Evolutionary conservation across 2,113 vertebrate species (phyloP), one percentile per base, ranked within the genome.

Genomic region (Chamaetylas fuelleborni): DNA sequence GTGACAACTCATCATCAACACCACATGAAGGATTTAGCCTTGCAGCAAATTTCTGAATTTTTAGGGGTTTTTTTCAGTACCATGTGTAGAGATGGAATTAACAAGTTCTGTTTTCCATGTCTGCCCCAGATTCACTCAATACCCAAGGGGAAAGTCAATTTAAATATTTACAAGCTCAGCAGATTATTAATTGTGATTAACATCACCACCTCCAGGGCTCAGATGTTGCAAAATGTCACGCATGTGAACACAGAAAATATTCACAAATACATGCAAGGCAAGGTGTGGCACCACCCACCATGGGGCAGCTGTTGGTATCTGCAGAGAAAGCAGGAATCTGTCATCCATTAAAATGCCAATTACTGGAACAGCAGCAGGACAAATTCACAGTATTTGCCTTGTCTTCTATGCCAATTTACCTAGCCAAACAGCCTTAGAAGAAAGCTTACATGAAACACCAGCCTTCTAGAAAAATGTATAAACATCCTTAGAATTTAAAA

Each of bases 131-230:
- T 87, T 94, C 58, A 62, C 50, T 76, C 70, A 61, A 36, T 19
- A 87, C 43, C 93, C 90, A 38, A 45, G 33, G 66, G 78, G 53
- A 92, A 95, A 94, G 62, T 61, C 12, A 50, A 82, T 79, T 81
- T 91, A 65, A 92, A 89, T 91, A 92, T 79, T 80, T 79, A 76
- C 65, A 85, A 77, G 12, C 14, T 86, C 65, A 78, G 88, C 14
- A 90, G 88, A 96, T 90, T 62, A 94, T 86, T 84, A 94, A 93
- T 92, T 74, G 65, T 61, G 82, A 95, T 90, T 83, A 94, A 57
- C 69, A 93, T 40, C 53, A 88, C 19, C 51, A 83, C 90, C 94
- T 84, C 42, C 76, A 51, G 93, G 86, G 88, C 72, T 74, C 36
- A 90, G 45, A 57, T 45, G 82, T 90, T 90, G 80, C 93, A 92